These are phyloP conservation scores for Rhagologus leucostigma DNA, from an alignment of 2,113 vertebrate species.

Conservation along the genomic window DNA sequence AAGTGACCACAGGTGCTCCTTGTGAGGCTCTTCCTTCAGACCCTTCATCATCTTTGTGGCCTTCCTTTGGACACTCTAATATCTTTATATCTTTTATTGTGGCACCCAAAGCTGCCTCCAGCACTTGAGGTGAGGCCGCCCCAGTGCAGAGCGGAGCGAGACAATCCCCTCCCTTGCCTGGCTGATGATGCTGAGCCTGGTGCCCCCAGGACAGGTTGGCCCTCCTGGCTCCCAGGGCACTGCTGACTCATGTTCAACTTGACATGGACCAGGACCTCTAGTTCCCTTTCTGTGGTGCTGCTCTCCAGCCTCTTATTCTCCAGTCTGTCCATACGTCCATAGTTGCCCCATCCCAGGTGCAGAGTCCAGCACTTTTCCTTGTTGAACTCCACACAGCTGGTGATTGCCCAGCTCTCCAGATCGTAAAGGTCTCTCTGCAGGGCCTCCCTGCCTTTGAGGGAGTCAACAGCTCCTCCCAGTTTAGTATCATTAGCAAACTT, in stretches of 20 bases:
- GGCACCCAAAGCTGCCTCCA: neutral
- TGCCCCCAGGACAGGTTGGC: accelerated
- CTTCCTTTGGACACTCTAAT: neutral
- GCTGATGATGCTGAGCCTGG: accelerated
- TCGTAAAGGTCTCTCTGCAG: neutral
- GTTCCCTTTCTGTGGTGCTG: accelerated
- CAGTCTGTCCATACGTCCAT: accelerated
- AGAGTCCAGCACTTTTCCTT: neutral
- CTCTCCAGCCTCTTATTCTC: neutral
- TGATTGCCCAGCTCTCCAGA: neutral
- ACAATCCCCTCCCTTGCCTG: accelerated
- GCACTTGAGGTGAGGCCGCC: accelerated
- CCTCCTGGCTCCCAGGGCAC: neutral
- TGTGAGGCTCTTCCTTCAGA: neutral
- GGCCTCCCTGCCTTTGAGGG: neutral
- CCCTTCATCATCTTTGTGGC: neutral
- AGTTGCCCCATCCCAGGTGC: neutral
- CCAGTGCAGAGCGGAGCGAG: accelerated
- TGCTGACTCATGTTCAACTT: neutral
- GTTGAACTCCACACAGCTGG: neutral
- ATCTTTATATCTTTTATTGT: no score
- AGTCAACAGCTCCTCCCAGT: neutral
- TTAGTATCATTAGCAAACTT: no score
- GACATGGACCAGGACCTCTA: accelerated
- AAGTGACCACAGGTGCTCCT: neutral